These are phyloP conservation scores for Ceratosolen fusciceps DNA, from an alignment of 1,140 invertebrate species.

Conservation along the genomic window DNA sequence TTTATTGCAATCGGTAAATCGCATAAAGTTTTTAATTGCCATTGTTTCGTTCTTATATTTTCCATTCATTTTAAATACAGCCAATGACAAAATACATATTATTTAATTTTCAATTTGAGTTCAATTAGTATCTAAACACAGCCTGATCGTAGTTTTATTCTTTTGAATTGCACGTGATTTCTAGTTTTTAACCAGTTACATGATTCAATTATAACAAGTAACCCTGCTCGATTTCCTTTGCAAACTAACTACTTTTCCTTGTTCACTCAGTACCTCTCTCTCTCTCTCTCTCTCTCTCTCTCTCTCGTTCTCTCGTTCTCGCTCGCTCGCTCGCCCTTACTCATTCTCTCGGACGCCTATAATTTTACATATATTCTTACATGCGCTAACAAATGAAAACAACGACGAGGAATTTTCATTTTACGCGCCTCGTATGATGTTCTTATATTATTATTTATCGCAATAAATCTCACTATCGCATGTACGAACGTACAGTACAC, in stretches of 20 bases:
- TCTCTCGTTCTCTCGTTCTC: too few species aligned
- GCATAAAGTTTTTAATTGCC: background rate
- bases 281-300: background rate
- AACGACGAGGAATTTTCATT: slow-evolving; percentile 35
- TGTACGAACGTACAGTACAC: slow-evolving; percentile 26
- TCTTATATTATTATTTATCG: slow-evolving; percentile 42
- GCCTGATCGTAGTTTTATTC: background rate
- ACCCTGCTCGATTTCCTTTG: slow-evolving; percentile 33
- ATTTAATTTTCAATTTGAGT: background rate
- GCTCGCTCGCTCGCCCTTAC: too few species aligned
- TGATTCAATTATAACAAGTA: slow-evolving; percentile 33
- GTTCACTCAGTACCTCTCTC: background rate
- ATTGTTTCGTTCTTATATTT: background rate
- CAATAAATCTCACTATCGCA: slow-evolving; percentile 33
- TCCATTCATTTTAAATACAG: background rate
- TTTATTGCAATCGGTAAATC: slow-evolving; percentile 18
- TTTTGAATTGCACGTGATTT: slow-evolving; percentile 20
- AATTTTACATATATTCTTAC: background rate
- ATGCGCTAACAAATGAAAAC: slow-evolving; percentile 21
- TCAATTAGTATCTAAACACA: slow-evolving; percentile 16
- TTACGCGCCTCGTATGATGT: background rate
- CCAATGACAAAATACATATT: slow-evolving; percentile 6
- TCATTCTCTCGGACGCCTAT: background rate
- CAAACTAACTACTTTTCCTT: background rate
- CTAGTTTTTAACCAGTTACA: slow-evolving; percentile 21